These are phyloP conservation scores for Anguilla japonica DNA, from an alignment of 2,113 vertebrate species.

Conservation along the genomic window DNA sequence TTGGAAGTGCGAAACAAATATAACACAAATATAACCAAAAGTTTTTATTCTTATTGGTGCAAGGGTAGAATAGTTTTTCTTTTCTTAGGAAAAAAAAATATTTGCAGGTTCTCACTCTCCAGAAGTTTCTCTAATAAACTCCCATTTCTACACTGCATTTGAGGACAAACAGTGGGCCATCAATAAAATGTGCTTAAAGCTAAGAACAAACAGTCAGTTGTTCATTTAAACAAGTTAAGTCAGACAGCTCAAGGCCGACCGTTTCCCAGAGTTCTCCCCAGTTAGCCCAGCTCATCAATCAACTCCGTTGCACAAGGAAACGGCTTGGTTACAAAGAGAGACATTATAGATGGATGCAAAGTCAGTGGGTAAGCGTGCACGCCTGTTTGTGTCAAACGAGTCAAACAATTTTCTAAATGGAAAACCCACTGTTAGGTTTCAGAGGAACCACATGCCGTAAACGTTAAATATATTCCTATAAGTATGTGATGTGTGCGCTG, in stretches of 20 bases:
- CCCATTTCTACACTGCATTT: neutral
- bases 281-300: neutral
- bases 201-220: neutral
- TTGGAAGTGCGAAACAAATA: neutral
- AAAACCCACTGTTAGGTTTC: neutral
- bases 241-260: neutral
- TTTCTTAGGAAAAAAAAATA: too few species aligned
- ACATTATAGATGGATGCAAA: neutral
- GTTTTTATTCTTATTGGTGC: neutral
- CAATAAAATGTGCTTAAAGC: slow-evolving; percentile 7
- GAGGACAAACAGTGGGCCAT: neutral
- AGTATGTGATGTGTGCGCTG: neutral
- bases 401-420: neutral
- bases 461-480: slow-evolving; percentile 25
- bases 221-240: slow-evolving; percentile 19
- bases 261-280: neutral
- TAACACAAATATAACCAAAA: neutral
- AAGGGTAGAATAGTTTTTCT: neutral
- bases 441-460: neutral
- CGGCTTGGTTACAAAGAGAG: neutral
- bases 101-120: neutral
- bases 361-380: neutral
- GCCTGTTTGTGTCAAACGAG: neutral
- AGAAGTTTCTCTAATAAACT: neutral
- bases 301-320: neutral